phyloP scores from a whole-genome alignment of 2,113 vertebrate genomes.

The Macquaria australasica region DNA sequence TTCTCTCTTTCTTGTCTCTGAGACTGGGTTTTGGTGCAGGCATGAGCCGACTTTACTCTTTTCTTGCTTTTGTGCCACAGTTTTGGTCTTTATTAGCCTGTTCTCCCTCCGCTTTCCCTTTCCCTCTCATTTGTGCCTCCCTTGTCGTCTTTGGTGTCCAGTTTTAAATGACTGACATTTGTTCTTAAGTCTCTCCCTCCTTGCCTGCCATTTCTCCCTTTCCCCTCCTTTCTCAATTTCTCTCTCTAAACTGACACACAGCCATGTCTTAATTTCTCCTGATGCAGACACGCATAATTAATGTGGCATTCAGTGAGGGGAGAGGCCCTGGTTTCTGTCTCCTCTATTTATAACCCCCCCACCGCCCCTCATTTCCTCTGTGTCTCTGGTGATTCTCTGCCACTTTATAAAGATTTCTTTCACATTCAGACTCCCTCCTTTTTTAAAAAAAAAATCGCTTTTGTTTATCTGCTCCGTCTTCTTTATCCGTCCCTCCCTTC shows the following conservation, averaged over 20 bases:
- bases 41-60: neutral
- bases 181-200: slow-evolving; percentile 25
- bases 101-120: slow-evolving; percentile 9
- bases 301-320: slow-evolving; percentile 57
- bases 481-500: slow-evolving; percentile 15
- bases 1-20: slow-evolving; percentile 17
- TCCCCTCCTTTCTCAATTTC: slow-evolving; percentile 14
- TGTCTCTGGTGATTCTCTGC: slow-evolving; percentile 22
- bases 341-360: slow-evolving; percentile 40
- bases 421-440: slow-evolving; percentile 28
- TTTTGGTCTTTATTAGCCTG: slow-evolving; percentile 28
- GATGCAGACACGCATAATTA: slow-evolving; percentile 69
- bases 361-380: neutral
- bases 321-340: slow-evolving; percentile 52
- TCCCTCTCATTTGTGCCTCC: slow-evolving; percentile 10
- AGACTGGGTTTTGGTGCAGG: slow-evolving; percentile 37
- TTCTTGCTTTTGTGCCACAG: neutral
- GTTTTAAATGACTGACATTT: slow-evolving; percentile 45
- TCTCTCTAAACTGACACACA: slow-evolving; percentile 37
- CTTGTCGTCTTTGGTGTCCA: slow-evolving; percentile 24
- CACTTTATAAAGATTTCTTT: slow-evolving; percentile 25
- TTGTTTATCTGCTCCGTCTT: slow-evolving; percentile 60
- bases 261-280: slow-evolving; percentile 69
- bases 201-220: slow-evolving; percentile 1
- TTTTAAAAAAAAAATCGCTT: slow-evolving; percentile 45